phyloP scores from a whole-genome alignment of 2,113 vertebrate species.

The Poeciliopsis prolifica region DNA sequence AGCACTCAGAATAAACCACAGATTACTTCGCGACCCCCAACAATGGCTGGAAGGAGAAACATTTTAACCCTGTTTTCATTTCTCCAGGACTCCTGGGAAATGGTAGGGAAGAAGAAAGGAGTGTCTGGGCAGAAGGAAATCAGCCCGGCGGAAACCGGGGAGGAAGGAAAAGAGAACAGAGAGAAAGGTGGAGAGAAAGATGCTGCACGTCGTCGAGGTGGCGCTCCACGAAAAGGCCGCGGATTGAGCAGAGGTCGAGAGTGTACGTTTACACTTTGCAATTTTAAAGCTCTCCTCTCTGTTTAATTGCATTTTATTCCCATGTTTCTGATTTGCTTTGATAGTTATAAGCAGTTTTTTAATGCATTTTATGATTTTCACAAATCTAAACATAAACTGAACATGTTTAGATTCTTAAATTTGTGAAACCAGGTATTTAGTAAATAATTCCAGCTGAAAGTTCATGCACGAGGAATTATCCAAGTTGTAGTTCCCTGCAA shows the following conservation, averaged over 20 bases:
- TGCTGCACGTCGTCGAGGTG: slow-evolving; percentile 89
- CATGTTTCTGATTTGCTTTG: background rate
- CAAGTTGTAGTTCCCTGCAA: too few relatives aligned
- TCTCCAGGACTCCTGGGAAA: slow-evolving; percentile 95
- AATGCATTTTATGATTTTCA: too few relatives aligned
- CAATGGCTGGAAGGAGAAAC: too few relatives aligned
- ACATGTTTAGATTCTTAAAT: too few relatives aligned
- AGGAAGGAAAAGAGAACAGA: slow-evolving; percentile 93
- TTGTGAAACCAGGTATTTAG: too few relatives aligned
- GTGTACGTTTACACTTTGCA: slow-evolving; percentile 80
- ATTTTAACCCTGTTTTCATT: slow-evolving; percentile 6
- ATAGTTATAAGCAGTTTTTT: too few relatives aligned
- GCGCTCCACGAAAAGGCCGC: slow-evolving; percentile 85
- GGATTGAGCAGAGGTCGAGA: slow-evolving; percentile 93
- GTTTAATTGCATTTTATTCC: background rate
- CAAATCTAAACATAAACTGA: too few relatives aligned
- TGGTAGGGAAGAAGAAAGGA: slow-evolving; percentile 98
- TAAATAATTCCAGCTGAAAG: too few relatives aligned
- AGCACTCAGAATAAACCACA: background rate
- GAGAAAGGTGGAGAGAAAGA: slow-evolving; percentile 89
- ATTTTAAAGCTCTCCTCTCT: background rate
- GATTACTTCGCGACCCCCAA: background rate
- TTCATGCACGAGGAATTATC: too few relatives aligned
- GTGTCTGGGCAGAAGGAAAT: slow-evolving; percentile 94
- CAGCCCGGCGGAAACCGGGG: slow-evolving; percentile 86